Conservation (phyloP, 2,797 vertebrate species). For the Hydrophis major region DNA sequence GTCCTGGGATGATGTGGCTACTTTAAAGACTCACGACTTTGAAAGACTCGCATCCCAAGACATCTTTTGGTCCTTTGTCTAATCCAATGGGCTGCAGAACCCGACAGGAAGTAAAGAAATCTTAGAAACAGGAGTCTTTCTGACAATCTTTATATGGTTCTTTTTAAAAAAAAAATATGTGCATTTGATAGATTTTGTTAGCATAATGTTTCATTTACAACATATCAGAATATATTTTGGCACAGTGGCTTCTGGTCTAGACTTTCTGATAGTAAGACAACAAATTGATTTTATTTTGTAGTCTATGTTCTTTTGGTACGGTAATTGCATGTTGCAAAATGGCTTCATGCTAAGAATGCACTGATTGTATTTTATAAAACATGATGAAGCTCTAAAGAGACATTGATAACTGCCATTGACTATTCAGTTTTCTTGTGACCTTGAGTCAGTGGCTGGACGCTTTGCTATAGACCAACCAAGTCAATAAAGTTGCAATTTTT, state of each 20-base stretch:
- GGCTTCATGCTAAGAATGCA: not conserved
- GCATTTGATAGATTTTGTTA: not conserved
- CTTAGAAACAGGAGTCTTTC: not conserved
- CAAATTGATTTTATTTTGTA: not conserved
- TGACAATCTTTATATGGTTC: not conserved
- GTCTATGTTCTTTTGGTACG: not conserved
- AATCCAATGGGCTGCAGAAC: not conserved
- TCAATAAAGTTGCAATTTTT: not conserved
- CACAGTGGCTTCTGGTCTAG: not conserved
- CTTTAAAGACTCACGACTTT: not conserved
- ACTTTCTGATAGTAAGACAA: not conserved
- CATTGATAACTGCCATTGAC: not conserved
- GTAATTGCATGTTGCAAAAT: not conserved
- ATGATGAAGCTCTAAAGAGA: not conserved
- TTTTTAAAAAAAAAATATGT: not conserved
- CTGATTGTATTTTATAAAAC: rapidly evolving
- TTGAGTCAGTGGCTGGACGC: not conserved
- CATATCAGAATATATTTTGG: not conserved
- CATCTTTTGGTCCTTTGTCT: not conserved
- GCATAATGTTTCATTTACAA: not conserved
- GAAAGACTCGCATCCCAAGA: not conserved
- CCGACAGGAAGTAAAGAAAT: not conserved
- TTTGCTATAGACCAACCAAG: constrained; percentile 41
- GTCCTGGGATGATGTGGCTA: not conserved
- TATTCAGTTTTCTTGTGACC: not conserved